Base-by-base conservation (phyloP, 2,113 vertebrate species). In the Rhinolophus ferrumequinum region DNA sequence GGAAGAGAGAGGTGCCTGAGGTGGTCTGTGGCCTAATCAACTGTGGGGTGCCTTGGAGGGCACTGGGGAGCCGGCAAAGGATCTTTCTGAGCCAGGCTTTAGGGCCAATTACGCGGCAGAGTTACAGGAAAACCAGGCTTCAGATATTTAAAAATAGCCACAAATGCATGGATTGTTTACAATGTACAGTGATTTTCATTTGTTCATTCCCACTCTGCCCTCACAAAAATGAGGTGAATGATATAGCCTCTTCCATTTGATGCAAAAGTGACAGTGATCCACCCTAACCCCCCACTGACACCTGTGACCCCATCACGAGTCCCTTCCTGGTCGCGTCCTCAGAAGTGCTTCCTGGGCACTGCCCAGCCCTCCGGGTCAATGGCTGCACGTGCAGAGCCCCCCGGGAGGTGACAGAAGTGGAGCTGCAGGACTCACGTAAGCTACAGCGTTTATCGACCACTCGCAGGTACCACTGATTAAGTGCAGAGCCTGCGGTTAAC, bases 311-410 rank as follows among this genome's bases (percentile, higher is more conserved):
- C 19, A 47, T 21, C 67, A 28, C 41, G 62, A 60, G 33, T 28
- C 66, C 85, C 30, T 70, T 16, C 26, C 12, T 50, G 38, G 8
- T 44, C 41, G 41, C 35, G 1, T 30, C 80, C 47, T 85, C 73
- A 30, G 64, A 52, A n/a, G 6, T 8, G 35, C 52, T 28, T 58
- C 19, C 73, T 3, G 35, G 12, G 21, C 30, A 0, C 47, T 9
- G 30, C 75, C 76, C 21, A 1, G 28, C 12, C n/a, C 69, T 88
- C 30, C 54, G 21, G 44, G 10, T 16, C 58, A 56, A 15, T 3
- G 44, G 44, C 54, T 6, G 1, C 33, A 11, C 6, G 1, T 0
- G 33, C 21, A 11, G 22, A 62, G 69, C n/a, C 1, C 0, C 3
- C 33, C 26, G 8, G 72, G 15, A 79, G 64, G 70, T 5, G 6